Base-by-base conservation (phyloP, 2,888 invertebrate genomes). In the Acleris holmiana region DNA sequence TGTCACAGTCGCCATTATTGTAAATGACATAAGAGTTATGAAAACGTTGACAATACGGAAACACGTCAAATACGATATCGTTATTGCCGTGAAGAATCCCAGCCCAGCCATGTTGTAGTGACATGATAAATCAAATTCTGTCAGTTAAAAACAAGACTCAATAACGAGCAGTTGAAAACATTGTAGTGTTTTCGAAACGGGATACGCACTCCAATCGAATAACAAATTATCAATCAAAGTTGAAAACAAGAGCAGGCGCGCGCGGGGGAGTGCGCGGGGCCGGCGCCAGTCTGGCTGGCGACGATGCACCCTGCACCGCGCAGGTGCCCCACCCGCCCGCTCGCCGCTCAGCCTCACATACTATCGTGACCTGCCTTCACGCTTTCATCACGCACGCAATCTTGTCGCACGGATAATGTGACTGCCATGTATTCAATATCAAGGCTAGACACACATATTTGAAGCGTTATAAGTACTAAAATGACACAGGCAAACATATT, bases 171-270 rank as follows among this genome's bases (percentile, higher is more conserved):
- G 19, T 53, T 53, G 53, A 19, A 35, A 40, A 72, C 70, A 68
- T 69, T 77, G 74, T 75, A 78, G 74, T 82, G 76, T 83, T 84
- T 82, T 82, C 76, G 80, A 82, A 86, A 80, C 75, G 76, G 76
- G 78, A 82, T 83, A 86, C 88, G 83, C 85, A 86, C 82, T 89
- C 81, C 83, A 86, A 88, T 88, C 81, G 83, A 86, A 88, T 89
- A 91, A 90, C 87, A 90, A 90, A 91, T 91, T 91, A 91, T 91
- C 88, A 90, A 91, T 91, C 91, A 91, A 88, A 91, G 89, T 90
- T 89, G 86, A 91, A 91, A 91, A 91, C 89, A 91, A 90, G 85
- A 83, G 83, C 78, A 82, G 75, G 86, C 79, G 86, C 82, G 83
- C 80, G 82, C 74, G 67, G 67, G 71, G 63, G 71, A 70, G 71